phyloP scores from a whole-genome alignment of 2,113 vertebrate species.

The Platycercus adscitus region DNA sequence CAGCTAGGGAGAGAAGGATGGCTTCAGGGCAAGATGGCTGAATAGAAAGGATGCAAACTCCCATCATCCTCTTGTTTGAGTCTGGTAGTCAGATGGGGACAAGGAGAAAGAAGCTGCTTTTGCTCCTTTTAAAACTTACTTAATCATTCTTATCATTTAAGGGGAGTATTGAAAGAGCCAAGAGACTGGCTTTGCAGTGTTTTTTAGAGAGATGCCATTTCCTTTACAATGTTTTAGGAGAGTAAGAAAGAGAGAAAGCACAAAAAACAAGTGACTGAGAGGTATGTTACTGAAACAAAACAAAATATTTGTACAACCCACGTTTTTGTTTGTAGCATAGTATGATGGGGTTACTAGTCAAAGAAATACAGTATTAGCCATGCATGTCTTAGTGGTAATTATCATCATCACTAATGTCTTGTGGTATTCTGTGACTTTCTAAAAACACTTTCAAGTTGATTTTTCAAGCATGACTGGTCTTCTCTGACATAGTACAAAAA shows the following conservation, averaged over 20 bases:
- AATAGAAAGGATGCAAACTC: background rate
- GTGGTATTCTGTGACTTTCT: background rate
- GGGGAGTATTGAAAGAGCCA: background rate
- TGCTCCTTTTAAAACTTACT: background rate
- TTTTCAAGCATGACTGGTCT: background rate
- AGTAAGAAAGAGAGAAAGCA: background rate
- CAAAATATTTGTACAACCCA: background rate
- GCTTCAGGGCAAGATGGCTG: background rate
- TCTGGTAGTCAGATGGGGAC: background rate
- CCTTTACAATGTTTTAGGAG: background rate
- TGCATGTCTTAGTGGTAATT: background rate
- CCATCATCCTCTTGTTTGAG: background rate
- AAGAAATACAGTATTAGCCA: background rate
- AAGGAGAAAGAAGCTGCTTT: background rate
- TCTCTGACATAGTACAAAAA: background rate
- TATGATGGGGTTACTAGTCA: background rate
- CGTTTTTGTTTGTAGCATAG: background rate
- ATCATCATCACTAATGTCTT: background rate
- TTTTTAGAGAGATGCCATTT: background rate
- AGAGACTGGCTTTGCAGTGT: background rate
- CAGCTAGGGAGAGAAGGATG: background rate
- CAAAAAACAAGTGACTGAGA: background rate
- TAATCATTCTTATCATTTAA: background rate
- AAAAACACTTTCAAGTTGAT: background rate
- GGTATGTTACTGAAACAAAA: background rate